phyloP scores from a whole-genome alignment of 2,888 invertebrate genomes.

The Plagiodera versicolora region DNA sequence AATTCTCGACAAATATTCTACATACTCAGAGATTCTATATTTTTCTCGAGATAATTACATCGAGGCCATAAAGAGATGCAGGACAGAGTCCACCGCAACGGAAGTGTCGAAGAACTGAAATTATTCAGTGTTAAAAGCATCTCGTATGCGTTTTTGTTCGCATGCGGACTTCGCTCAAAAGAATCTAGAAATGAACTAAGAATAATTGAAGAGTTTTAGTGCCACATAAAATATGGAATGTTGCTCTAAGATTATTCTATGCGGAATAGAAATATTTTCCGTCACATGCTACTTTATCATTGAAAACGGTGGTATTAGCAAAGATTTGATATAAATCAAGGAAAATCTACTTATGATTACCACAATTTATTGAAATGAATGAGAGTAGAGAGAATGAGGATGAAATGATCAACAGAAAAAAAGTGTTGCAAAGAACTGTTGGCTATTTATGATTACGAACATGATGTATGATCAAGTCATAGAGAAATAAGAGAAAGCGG shows the following conservation, averaged over 20 bases:
- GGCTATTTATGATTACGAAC: too few relatives aligned
- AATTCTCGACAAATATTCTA: neutral
- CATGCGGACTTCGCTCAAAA: neutral
- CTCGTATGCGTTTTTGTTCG: slow-evolving; percentile 15
- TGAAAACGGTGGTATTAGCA: too few relatives aligned
- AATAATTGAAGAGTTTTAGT: neutral
- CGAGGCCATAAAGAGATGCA: slow-evolving; percentile 26
- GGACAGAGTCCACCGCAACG: slow-evolving; percentile 9
- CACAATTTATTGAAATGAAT: too few relatives aligned
- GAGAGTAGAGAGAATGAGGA: too few relatives aligned
- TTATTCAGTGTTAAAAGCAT: slow-evolving; percentile 40
- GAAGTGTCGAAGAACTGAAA: slow-evolving; percentile 35
- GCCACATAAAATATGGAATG: neutral
- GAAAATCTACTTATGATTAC: too few relatives aligned
- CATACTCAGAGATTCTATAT: neutral
- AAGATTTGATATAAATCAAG: too few relatives aligned
- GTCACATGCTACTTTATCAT: neutral
- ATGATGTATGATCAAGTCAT: too few relatives aligned
- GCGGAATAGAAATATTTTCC: neutral
- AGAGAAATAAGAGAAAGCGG: too few relatives aligned
- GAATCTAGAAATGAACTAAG: neutral
- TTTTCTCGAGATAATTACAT: slow-evolving; percentile 16
- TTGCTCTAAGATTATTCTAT: neutral
- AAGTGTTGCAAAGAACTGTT: too few relatives aligned
- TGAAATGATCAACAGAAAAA: too few relatives aligned